These are phyloP conservation scores for Fratercula arctica DNA, from an alignment of 2,797 vertebrate genomes.

Conservation along the genomic window DNA sequence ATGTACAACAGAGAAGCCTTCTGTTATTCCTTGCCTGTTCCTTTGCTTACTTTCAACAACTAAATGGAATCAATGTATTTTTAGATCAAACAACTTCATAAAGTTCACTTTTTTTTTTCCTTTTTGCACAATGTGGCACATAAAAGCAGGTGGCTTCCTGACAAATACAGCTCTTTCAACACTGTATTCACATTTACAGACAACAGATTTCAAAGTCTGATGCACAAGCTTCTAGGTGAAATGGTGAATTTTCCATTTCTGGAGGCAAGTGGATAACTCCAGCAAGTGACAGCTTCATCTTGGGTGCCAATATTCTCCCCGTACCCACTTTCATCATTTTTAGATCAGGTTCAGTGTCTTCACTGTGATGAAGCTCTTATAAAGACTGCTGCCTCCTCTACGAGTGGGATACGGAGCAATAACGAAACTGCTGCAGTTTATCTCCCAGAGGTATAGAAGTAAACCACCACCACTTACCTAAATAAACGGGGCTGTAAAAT, in stretches of 20 bases:
- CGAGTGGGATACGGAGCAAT: slow-evolving; percentile 33
- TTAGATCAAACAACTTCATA: neutral
- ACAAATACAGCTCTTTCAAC: neutral
- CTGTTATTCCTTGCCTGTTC: neutral
- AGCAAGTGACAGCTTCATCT: slow-evolving; percentile 61
- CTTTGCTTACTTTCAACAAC: neutral
- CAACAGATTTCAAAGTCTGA: neutral
- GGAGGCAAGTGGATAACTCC: slow-evolving; percentile 42
- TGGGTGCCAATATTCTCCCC: slow-evolving; percentile 47
- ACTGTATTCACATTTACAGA: neutral
- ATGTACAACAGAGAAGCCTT: neutral
- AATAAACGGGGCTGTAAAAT: slow-evolving; percentile 52
- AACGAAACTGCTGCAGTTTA: slow-evolving; percentile 34
- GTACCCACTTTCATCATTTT: slow-evolving; percentile 55
- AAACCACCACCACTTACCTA: slow-evolving; percentile 57
- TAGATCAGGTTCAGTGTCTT: slow-evolving; percentile 54
- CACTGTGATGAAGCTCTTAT: slow-evolving; percentile 42
- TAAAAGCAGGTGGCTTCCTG: neutral
- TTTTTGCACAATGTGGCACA: neutral
- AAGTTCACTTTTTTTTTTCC: neutral
- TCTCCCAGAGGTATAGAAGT: slow-evolving; percentile 65
- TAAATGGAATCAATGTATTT: neutral
- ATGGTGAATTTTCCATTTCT: slow-evolving; percentile 21
- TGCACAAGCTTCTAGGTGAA: slow-evolving; percentile 1
- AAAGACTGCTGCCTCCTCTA: slow-evolving; percentile 51